Evolutionary conservation across 2,797 vertebrate species (phyloP).

Genomic region (Mustela erminea): DNA sequence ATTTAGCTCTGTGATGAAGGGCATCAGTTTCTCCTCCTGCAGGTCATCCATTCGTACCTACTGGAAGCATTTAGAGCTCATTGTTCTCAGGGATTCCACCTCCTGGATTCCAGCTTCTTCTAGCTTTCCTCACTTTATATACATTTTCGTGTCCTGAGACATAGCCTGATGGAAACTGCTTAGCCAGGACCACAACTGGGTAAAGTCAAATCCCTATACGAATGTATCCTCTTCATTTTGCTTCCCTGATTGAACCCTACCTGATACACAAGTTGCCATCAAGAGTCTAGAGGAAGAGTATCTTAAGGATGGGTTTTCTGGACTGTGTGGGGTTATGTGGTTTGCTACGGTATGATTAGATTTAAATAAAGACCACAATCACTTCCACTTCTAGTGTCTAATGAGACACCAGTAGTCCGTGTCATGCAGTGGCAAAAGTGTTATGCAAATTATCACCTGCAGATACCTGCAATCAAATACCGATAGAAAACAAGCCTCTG

Average conservation of each 20-base stretch:
- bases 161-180: neutral
- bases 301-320: neutral
- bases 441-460: conserved; percentile 49
- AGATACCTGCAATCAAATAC: conserved; percentile 46
- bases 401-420: neutral
- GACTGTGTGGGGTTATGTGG: neutral
- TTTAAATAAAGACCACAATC: neutral
- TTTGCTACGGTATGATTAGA: neutral
- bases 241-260: neutral
- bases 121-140: neutral
- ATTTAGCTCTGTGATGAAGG: neutral
- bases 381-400: neutral
- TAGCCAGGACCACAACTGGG: neutral
- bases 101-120: neutral
- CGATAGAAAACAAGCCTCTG: conserved; percentile 14
- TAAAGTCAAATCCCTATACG: neutral
- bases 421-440: neutral
- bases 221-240: neutral
- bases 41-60: neutral
- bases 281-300: neutral
- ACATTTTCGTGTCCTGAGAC: neutral
- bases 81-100: neutral
- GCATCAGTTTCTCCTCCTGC: neutral
- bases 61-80: neutral
- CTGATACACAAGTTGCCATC: neutral